A percentile compares a stretch with the other conserved stretches of the same genome.
Evolutionary conservation across 37 sponge, comb jelly and placozoan species (phyloP).

Genomic region (Petrosia ficiformis): DNA sequence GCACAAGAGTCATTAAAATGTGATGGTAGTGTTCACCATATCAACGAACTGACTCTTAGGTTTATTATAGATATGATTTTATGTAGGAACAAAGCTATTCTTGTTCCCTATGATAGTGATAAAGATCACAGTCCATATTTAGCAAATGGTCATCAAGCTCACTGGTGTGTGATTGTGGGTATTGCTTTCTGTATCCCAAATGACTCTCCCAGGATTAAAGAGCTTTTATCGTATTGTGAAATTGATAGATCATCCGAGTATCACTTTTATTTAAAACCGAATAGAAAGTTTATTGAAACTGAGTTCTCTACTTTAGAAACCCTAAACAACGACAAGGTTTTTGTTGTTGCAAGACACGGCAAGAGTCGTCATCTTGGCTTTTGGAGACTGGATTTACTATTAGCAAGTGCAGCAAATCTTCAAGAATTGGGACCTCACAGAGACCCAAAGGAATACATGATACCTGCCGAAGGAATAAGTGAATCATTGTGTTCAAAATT

Average conservation of each 20-base stretch:
- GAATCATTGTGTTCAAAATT: neutral
- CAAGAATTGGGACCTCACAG: slow-evolving; percentile 27
- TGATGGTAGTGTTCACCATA: neutral
- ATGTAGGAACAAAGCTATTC: neutral
- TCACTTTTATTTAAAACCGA: neutral
- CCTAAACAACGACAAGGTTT: neutral
- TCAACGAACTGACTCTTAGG: neutral
- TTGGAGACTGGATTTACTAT: slow-evolving; percentile 25
- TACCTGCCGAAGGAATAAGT: slow-evolving; percentile 34
- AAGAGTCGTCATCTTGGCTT: slow-evolving; percentile 52
- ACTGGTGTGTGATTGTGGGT: slow-evolving; percentile 60
- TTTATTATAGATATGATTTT: neutral
- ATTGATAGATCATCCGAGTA: neutral
- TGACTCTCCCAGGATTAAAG: neutral
- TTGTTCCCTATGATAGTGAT: slow-evolving; percentile 65
- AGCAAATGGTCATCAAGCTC: slow-evolving; percentile 51
- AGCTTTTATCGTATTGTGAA: neutral
- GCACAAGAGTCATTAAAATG: slow-evolving; percentile 12
- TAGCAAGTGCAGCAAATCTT: slow-evolving; percentile 41
- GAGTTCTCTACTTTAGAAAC: neutral
- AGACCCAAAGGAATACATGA: slow-evolving; percentile 20
- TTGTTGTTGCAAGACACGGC: slow-evolving; percentile 57
- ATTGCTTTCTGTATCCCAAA: slow-evolving; percentile 1
- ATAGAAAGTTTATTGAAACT: neutral
- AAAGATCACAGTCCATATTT: slow-evolving; percentile 59